Evolutionary conservation across 2,113 vertebrate genomes (phyloP), one percentile per base, ranked within the genome.

Genomic region (Takifugu bimaculatus): DNA sequence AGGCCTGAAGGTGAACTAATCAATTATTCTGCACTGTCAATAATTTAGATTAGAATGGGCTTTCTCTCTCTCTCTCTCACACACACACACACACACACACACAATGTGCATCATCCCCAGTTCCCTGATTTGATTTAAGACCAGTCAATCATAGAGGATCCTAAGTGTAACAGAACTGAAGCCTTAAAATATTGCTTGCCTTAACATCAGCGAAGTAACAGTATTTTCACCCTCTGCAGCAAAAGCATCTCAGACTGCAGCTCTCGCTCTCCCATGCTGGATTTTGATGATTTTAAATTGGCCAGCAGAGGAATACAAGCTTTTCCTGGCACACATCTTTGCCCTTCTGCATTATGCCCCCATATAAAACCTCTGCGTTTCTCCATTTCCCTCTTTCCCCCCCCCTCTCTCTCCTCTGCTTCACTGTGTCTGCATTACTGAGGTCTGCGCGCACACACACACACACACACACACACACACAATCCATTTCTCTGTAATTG

Each of bases 1-100:
- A 81, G 79, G 85, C 83, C 74, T 87, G 86, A 88, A 88, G 88
- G 87, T 90, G 86, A 90, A 88, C 78, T 80, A 83, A 91, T 91
- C 83, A 87, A 89, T 92, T 88, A 90, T 90, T 87, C 84, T 75
- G 72, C 81, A 67, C 58, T 53, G 81, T 91, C 85, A 88, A 89
- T 90, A 89, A 88, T 90, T 88, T 80, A 91, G 78, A 80, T 80
- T 77, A 70, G 80, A 79, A 79, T 62, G 57, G 63, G 7, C 35
- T 1, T 7, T 35, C 32, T 7, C n/a, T n/a, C n/a, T n/a, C n/a
- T n/a, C n/a, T n/a, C n/a, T n/a, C n/a, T n/a, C n/a, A 75, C 70
- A 50, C n/a, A 56, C 57, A 28, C 50, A 60, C 27, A 29, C 45
- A 43, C 56, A 60, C 54, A 68, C 57, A 42, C 50, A 53, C 68